phyloP scores from a whole-genome alignment of 2,113 vertebrate species.

The Malurus melanocephalus region DNA sequence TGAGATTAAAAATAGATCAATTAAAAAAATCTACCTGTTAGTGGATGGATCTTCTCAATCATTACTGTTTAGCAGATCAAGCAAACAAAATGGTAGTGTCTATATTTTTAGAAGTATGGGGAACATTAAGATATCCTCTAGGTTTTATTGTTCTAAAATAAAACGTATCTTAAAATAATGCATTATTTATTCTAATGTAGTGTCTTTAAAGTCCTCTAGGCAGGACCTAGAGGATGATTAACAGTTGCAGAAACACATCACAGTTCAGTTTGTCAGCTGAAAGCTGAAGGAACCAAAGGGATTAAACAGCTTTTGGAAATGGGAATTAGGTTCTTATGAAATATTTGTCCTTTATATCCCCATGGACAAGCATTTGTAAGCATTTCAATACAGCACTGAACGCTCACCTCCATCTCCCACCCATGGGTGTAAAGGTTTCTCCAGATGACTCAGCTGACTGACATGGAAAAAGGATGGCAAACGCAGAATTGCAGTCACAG shows the following conservation, averaged over 20 bases:
- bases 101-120: not conserved
- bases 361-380: not conserved
- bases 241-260: not conserved
- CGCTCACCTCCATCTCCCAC: not conserved
- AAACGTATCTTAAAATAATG: not conserved
- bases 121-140: not conserved
- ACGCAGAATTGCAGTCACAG: not conserved
- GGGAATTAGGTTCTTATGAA: not conserved
- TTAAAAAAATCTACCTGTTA: not conserved
- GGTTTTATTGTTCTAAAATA: not conserved
- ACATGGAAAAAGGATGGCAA: not conserved
- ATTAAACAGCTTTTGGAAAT: not conserved
- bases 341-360: not conserved
- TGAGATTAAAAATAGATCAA: not conserved
- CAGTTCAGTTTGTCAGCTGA: not conserved
- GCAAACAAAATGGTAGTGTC: not conserved
- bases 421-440: rapidly evolving
- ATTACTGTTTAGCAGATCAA: not conserved
- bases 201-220: not conserved
- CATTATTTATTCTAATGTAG: not conserved
- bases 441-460: not conserved
- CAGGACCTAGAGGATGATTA: not conserved
- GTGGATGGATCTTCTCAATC: not conserved
- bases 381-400: not conserved
- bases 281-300: not conserved